Evolutionary conservation across 2,113 vertebrate genomes (phyloP).

Genomic region (Oenanthe oenanthe): DNA sequence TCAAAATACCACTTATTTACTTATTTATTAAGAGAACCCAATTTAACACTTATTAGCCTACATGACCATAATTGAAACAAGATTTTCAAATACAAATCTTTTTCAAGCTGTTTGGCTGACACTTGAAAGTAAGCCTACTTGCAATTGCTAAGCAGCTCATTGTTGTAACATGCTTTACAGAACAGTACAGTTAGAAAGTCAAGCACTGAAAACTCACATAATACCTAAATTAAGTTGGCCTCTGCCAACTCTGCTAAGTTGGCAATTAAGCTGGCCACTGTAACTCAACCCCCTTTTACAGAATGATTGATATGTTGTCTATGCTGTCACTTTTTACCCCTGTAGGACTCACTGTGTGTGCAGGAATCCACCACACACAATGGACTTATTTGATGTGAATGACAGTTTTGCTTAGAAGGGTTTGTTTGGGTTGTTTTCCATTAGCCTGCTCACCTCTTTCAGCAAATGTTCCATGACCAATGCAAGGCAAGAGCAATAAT

Average conservation of each 20-base stretch:
- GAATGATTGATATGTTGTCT: not conserved
- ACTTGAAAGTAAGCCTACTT: constrained; percentile 1
- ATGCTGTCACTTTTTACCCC: not conserved
- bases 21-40: not conserved
- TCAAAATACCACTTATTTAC: not conserved
- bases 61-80: not conserved
- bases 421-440: not conserved
- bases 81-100: not conserved
- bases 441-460: not conserved
- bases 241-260: not conserved
- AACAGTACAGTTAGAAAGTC: not conserved
- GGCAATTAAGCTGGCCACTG: not conserved
- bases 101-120: not conserved
- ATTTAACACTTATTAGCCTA: not conserved
- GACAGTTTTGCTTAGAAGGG: not conserved
- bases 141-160: not conserved
- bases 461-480: not conserved
- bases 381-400: not conserved
- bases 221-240: not conserved
- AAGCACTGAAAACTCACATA: not conserved
- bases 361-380: not conserved
- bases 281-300: not conserved
- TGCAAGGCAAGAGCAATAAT: not conserved
- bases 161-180: not conserved
- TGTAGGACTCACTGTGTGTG: not conserved